phyloP scores from a whole-genome alignment of 2,113 vertebrate genomes.

The Sinocyclocheilus anshuiensis region DNA sequence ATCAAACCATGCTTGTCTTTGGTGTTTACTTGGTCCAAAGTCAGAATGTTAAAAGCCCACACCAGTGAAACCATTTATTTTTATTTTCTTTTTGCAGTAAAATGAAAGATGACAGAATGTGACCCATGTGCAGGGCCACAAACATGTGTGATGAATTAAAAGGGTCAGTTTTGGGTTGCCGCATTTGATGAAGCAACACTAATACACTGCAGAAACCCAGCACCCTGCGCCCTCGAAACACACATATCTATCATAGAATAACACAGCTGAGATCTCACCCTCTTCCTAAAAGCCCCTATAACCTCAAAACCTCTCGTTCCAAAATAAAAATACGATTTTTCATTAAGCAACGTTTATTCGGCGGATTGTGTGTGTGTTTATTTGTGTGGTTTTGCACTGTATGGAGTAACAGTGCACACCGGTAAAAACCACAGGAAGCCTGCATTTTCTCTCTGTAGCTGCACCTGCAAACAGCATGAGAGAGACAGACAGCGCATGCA shows the following conservation, averaged over 20 bases:
- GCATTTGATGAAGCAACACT: slow-evolving; percentile 24
- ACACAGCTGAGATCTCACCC: slow-evolving; percentile 31
- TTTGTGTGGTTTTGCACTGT: not conserved
- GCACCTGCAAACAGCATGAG: slow-evolving; percentile 51
- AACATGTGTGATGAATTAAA: slow-evolving; percentile 2
- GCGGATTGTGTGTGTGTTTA: not conserved
- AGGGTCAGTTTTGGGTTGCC: not conserved
- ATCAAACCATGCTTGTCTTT: not conserved
- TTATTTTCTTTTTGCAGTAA: not conserved
- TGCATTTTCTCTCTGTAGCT: slow-evolving; percentile 24
- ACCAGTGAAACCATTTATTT: not conserved
- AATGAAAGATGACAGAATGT: slow-evolving; percentile 2
- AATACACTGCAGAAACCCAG: slow-evolving; percentile 33
- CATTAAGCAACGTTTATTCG: not conserved
- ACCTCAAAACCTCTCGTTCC: not conserved
- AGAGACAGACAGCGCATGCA: not conserved
- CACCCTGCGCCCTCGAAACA: slow-evolving; percentile 3
- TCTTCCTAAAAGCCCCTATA: not conserved
- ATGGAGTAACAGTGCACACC: not conserved
- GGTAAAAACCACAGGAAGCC: slow-evolving; percentile 52
- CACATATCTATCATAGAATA: slow-evolving; percentile 21
- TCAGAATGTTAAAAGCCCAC: not conserved
- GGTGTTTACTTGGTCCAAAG: not conserved
- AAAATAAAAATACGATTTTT: not conserved
- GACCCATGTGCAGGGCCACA: not conserved